Percentiles rank a stretch among this genome's conserved stretches.
Evolutionary conservation across 2,797 vertebrate genomes (phyloP).

Genomic region (Allobates femoralis): DNA sequence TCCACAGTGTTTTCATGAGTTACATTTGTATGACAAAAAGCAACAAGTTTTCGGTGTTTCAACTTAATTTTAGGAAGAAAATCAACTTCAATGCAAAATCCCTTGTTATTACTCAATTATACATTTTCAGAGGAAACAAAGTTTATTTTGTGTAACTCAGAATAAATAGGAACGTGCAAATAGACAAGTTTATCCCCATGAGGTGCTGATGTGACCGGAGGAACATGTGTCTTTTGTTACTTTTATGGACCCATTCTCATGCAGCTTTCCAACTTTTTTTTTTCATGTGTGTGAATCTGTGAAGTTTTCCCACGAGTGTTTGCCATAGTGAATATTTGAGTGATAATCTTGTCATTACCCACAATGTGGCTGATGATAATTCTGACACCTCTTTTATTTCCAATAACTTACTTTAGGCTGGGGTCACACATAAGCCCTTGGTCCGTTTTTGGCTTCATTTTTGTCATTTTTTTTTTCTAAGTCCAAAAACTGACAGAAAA

Average conservation of each 20-base stretch:
- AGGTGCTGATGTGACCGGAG: slow-evolving; percentile 29
- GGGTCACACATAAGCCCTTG: too few species aligned
- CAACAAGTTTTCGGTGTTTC: not conserved
- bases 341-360: not conserved
- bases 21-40: not conserved
- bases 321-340: not conserved
- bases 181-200: slow-evolving; percentile 48
- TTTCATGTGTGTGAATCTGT: not conserved
- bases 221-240: slow-evolving; percentile 61
- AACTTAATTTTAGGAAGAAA: not conserved
- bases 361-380: not conserved
- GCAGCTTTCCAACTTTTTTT: slow-evolving; percentile 29
- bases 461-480: too few species aligned
- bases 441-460: too few species aligned
- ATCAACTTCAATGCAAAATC: not conserved
- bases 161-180: slow-evolving; percentile 41
- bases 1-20: not conserved
- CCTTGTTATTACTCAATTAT: slow-evolving; percentile 10
- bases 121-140: not conserved
- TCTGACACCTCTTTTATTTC: too few species aligned
- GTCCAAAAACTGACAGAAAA: too few species aligned
- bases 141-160: not conserved
- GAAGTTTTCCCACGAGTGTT: not conserved
- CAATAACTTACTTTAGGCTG: too few species aligned
- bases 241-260: slow-evolving; percentile 55